phyloP scores from a whole-genome alignment of 1,140 invertebrate genomes.

The Neodiprion pinetum region DNA sequence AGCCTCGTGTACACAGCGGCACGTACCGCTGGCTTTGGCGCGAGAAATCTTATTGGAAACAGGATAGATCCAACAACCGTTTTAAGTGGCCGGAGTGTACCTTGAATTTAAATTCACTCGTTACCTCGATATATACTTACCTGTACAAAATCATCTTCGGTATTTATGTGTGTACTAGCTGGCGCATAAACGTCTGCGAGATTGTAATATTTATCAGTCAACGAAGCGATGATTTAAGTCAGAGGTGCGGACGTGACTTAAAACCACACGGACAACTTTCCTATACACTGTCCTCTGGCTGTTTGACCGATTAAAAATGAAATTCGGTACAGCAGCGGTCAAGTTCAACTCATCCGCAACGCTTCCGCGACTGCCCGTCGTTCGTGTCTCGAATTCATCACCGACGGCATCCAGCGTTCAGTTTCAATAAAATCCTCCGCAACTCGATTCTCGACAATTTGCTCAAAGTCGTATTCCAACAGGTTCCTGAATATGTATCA shows the following conservation, averaged over 20 bases:
- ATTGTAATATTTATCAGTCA: constrained; percentile 6
- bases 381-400: no score
- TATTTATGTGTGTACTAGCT: not conserved
- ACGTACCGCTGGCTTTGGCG: not conserved
- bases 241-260: not conserved
- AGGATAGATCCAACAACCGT: constrained; percentile 3
- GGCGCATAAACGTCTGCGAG: not conserved
- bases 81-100: constrained; percentile 4
- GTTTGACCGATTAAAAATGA: constrained; percentile 1
- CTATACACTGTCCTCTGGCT: not conserved
- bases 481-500: no score
- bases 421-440: no score
- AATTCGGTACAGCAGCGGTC: not conserved
- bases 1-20: no score
- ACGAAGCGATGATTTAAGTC: constrained; percentile 7
- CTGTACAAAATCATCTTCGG: not conserved
- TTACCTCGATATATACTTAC: not conserved
- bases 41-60: constrained; percentile 7
- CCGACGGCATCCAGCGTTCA: no score
- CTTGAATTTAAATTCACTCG: constrained; percentile 1
- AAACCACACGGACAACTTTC: not conserved
- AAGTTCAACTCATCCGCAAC: not conserved
- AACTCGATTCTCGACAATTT: no score
- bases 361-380: no score
- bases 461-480: no score